Percentiles rank a stretch among this genome's conserved stretches.
Evolutionary conservation across 2,888 invertebrate genomes (phyloP).

Genomic region (Agonopterix heracliana): DNA sequence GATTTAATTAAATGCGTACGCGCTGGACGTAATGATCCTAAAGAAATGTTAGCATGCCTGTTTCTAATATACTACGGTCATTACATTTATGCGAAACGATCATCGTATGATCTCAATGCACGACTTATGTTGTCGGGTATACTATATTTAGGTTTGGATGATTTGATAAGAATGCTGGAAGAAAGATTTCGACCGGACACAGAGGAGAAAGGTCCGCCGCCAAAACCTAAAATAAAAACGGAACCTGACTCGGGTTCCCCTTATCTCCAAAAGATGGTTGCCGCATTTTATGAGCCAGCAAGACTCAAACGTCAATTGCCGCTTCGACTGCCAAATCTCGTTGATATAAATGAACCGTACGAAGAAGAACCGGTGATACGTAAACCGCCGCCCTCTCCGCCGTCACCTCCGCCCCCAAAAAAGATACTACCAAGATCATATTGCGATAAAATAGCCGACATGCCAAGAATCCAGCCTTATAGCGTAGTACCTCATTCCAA

Average conservation of each 20-base stretch:
- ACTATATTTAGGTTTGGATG: conserved; percentile 47
- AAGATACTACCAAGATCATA: conserved; percentile 40
- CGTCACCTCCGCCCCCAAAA: conserved; percentile 53
- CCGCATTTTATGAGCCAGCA: conserved; percentile 37
- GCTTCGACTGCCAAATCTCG: conserved; percentile 50
- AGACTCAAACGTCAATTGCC: conserved; percentile 30
- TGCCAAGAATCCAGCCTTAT: conserved; percentile 30
- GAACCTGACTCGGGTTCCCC: conserved; percentile 40
- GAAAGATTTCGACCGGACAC: conserved; percentile 42
- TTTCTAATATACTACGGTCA: conserved; percentile 43
- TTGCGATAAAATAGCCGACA: conserved; percentile 53
- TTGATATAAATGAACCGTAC: conserved; percentile 42
- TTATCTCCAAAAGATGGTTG: conserved; percentile 49
- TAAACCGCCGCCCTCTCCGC: conserved; percentile 42
- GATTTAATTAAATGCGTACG: conserved; percentile 51
- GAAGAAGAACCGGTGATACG: conserved; percentile 42
- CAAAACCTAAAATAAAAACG: conserved; percentile 32
- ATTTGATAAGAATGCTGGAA: conserved; percentile 38
- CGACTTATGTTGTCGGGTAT: conserved; percentile 54
- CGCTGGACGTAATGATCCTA: conserved; percentile 46
- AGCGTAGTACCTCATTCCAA: not conserved
- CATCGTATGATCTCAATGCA: conserved; percentile 45
- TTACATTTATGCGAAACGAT: conserved; percentile 41
- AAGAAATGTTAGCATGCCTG: conserved; percentile 53
- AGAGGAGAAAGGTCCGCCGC: conserved; percentile 12